A percentile compares a stretch with the other conserved stretches of the same genome.
Evolutionary conservation across 1,140 invertebrate genomes (phyloP).

Genomic region (Drosophila takahashii): DNA sequence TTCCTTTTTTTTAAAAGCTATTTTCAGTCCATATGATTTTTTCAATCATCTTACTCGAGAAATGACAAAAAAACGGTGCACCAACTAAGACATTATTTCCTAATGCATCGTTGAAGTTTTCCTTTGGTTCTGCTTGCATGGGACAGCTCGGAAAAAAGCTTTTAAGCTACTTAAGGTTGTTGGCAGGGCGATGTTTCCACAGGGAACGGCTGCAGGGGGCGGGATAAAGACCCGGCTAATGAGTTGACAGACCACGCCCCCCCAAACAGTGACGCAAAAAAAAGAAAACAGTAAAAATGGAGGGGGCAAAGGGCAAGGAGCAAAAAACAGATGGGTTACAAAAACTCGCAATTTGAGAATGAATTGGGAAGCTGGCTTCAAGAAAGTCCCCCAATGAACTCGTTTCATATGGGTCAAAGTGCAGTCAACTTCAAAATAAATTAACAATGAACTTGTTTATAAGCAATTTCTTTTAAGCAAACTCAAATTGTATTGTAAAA

Average conservation of each 20-base stretch:
- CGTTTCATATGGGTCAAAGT: slow-evolving; percentile 9
- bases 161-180: slow-evolving; percentile 37
- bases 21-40: background rate
- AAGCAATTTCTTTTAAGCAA: too few relatives aligned
- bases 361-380: too few relatives aligned
- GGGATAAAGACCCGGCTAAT: slow-evolving; percentile 30
- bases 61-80: background rate
- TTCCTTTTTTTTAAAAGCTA: background rate
- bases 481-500: background rate
- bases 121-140: slow-evolving; percentile 3
- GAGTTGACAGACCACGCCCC: slow-evolving; percentile 43
- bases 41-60: background rate
- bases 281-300: background rate
- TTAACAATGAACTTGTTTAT: background rate
- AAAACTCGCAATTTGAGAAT: background rate
- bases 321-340: slow-evolving; percentile 21
- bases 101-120: slow-evolving; percentile 22
- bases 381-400: slow-evolving; percentile 1
- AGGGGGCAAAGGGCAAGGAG: background rate
- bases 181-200: background rate
- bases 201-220: background rate
- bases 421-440: background rate
- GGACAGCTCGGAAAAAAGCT: slow-evolving; percentile 27
- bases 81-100: slow-evolving; percentile 17
- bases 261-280: slow-evolving; percentile 1